phyloP scores from a whole-genome alignment of 2,797 vertebrate genomes.

The Luscinia megarhynchos region DNA sequence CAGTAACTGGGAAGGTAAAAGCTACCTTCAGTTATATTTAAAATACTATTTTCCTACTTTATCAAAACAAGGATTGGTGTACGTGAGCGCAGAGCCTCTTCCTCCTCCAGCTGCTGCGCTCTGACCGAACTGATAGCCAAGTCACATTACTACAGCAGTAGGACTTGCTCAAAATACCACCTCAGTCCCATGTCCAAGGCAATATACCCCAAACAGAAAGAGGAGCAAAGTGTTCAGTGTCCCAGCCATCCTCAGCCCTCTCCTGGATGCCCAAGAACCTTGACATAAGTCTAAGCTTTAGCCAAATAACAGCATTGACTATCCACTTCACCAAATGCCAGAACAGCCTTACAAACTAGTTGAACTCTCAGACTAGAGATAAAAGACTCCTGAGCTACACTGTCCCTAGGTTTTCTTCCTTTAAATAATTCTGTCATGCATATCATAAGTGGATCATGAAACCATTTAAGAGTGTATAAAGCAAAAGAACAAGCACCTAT shows the following conservation, averaged over 20 bases:
- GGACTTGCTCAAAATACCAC: neutral
- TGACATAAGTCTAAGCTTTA: neutral
- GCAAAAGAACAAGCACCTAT: neutral
- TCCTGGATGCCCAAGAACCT: neutral
- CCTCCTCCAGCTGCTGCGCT: neutral
- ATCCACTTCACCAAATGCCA: neutral
- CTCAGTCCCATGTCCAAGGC: neutral
- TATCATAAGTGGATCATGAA: neutral
- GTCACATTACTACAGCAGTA: neutral
- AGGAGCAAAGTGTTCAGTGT: neutral
- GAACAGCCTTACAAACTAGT: neutral
- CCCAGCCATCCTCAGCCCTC: neutral
- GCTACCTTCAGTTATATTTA: neutral
- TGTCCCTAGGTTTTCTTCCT: neutral
- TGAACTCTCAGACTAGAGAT: neutral
- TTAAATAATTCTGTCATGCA: neutral
- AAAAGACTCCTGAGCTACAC: neutral
- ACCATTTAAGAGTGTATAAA: neutral
- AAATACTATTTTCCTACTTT: neutral
- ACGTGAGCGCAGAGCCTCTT: neutral
- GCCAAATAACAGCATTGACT: neutral
- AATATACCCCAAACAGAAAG: neutral
- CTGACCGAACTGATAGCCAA: neutral
- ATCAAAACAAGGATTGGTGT: neutral
- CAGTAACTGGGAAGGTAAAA: neutral